A percentile compares a stretch with the other conserved stretches of the same genome.
phyloP scores from a whole-genome alignment of 2,113 vertebrate genomes.

The Istiophorus platypterus region DNA sequence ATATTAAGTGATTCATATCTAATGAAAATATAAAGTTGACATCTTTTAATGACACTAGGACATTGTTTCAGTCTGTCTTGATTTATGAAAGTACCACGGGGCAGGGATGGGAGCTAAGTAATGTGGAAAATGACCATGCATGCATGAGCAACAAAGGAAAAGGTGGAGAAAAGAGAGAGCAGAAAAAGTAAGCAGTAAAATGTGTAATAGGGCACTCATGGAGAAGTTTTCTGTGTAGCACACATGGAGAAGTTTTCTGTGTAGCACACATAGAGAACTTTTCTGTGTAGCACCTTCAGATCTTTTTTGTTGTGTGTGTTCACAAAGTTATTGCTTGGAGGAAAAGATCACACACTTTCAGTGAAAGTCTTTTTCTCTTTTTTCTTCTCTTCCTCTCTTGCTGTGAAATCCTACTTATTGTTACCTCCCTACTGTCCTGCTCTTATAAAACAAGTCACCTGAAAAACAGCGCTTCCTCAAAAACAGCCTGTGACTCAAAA shows the following conservation, averaged over 20 bases:
- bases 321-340: conserved; percentile 69
- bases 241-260: no score
- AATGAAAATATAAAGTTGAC: conserved; percentile 24
- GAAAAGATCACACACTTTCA: conserved; percentile 66
- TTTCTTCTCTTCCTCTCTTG: conserved; percentile 41
- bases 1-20: conserved; percentile 17
- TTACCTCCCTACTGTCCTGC: conserved; percentile 69
- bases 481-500: conserved; percentile 60
- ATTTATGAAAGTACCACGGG: conserved; percentile 8
- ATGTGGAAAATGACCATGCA: conserved; percentile 32
- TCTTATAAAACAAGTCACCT: conserved; percentile 73
- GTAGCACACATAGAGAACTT: conserved; percentile 78
- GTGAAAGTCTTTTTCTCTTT: conserved; percentile 48
- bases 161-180: conserved; percentile 21
- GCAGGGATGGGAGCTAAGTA: not conserved
- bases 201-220: conserved; percentile 66
- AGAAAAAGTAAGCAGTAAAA: conserved; percentile 54
- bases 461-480: conserved; percentile 62
- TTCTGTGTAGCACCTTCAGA: conserved; percentile 68
- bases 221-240: conserved; percentile 71
- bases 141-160: conserved; percentile 29
- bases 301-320: conserved; percentile 74
- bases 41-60: conserved; percentile 1
- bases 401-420: conserved; percentile 71
- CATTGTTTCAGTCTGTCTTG: conserved; percentile 6